phyloP scores from a whole-genome alignment of 1,140 invertebrate species.

The Papilio polyxenes region DNA sequence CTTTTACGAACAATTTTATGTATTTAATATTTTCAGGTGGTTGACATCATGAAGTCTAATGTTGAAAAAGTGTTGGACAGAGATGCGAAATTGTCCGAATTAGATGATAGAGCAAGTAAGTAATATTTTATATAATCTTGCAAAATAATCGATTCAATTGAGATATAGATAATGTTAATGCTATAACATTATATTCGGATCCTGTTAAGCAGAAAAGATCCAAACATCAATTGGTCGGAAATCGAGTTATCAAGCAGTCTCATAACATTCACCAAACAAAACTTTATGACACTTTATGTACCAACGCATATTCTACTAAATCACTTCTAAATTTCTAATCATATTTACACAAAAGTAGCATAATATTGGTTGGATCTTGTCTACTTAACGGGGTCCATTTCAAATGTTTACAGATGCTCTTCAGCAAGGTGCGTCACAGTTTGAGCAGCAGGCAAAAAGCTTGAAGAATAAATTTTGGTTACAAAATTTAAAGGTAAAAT shows the following conservation, averaged over 20 bases:
- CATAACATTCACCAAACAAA: too few relatives aligned
- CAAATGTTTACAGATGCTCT: slow-evolving; percentile 86
- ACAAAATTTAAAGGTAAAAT: slow-evolving; percentile 96
- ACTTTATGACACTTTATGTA: too few relatives aligned
- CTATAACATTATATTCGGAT: not conserved
- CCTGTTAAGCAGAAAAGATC: too few relatives aligned
- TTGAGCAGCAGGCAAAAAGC: slow-evolving; percentile 98
- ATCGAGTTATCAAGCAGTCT: too few relatives aligned
- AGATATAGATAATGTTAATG: slow-evolving; percentile 2
- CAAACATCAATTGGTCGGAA: too few relatives aligned
- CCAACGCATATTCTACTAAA: too few relatives aligned
- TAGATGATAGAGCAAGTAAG: slow-evolving; percentile 92
- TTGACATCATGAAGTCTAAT: slow-evolving; percentile 97
- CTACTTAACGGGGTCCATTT: too few relatives aligned
- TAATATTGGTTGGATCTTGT: too few relatives aligned
- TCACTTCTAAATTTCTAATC: too few relatives aligned
- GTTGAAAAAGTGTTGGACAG: slow-evolving; percentile 98
- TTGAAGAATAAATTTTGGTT: slow-evolving; percentile 99
- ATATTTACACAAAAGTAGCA: too few relatives aligned
- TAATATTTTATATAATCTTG: slow-evolving; percentile 5
- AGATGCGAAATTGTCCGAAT: slow-evolving; percentile 96
- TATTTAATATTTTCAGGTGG: slow-evolving; percentile 82
- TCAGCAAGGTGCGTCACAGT: slow-evolving; percentile 98
- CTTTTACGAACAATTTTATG: too few relatives aligned
- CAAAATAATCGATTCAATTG: slow-evolving; percentile 29